Evolutionary conservation across 2,888 invertebrate genomes (phyloP).

Genomic region (Hofmannophila pseudospretella): DNA sequence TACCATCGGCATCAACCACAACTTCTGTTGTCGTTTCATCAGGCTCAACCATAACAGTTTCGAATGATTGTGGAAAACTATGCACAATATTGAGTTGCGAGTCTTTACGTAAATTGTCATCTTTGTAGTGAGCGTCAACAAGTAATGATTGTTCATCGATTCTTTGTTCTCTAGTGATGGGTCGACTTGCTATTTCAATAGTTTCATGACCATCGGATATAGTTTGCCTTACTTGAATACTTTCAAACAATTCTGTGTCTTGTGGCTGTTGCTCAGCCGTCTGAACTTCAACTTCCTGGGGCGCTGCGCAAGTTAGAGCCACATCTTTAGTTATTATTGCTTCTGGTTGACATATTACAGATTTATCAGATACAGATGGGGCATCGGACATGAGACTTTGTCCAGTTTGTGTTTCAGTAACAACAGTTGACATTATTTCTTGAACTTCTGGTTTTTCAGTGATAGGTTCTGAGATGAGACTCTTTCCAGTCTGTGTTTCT

Average conservation of each 20-base stretch:
- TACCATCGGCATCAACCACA: slow-evolving; percentile 88
- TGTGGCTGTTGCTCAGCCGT: slow-evolving; percentile 72
- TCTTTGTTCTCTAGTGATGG: slow-evolving; percentile 65
- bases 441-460: slow-evolving; percentile 17
- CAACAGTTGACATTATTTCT: slow-evolving; percentile 33
- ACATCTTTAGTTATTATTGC: slow-evolving; percentile 63
- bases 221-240: slow-evolving; percentile 81
- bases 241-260: slow-evolving; percentile 76
- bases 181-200: slow-evolving; percentile 83
- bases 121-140: slow-evolving; percentile 85
- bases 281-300: slow-evolving; percentile 80
- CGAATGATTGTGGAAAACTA: slow-evolving; percentile 85
- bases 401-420: slow-evolving; percentile 83
- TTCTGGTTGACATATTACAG: slow-evolving; percentile 58
- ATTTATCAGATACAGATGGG: slow-evolving; percentile 60
- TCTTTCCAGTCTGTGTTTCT: slow-evolving; percentile 17
- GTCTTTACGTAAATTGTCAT: slow-evolving; percentile 70
- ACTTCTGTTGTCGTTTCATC: slow-evolving; percentile 90
- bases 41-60: slow-evolving; percentile 88
- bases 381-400: slow-evolving; percentile 73
- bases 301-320: slow-evolving; percentile 70
- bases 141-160: slow-evolving; percentile 80
- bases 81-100: slow-evolving; percentile 85
- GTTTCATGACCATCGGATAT: slow-evolving; percentile 82
- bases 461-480: slow-evolving; percentile 9